Conservation (phyloP, 2,797 vertebrate species). For the Lepus oiostolus region DNA sequence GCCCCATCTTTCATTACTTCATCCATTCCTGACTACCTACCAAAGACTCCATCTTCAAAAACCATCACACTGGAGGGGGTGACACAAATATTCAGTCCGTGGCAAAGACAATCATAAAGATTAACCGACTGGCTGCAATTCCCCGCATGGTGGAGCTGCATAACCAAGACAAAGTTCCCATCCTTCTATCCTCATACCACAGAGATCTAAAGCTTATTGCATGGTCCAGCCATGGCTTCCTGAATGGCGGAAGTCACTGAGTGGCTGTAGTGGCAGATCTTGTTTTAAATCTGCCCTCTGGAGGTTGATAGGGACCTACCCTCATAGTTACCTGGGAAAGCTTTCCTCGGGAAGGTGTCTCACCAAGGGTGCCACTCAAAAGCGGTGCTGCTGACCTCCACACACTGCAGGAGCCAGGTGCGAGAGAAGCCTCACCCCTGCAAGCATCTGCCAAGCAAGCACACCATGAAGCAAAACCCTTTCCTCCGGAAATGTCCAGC, state of each 20-base stretch:
- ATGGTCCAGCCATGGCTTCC: background rate
- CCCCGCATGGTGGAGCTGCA: background rate
- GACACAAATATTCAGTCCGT: background rate
- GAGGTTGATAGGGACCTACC: background rate
- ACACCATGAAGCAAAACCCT: background rate
- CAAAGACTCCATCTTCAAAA: background rate
- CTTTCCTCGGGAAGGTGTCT: background rate
- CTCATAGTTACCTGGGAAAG: background rate
- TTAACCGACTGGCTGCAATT: background rate
- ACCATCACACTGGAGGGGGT: background rate
- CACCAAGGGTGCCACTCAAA: background rate
- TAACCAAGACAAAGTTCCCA: background rate
- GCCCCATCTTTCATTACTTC: background rate
- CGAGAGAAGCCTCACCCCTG: background rate
- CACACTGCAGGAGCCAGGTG: background rate
- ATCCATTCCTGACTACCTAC: constrained; percentile 3
- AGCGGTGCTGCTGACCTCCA: background rate
- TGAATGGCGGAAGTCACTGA: background rate
- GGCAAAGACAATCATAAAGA: constrained; percentile 30
- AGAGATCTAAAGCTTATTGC: constrained; percentile 48
- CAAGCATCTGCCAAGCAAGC: background rate
- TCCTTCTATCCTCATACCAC: background rate
- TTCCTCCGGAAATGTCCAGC: background rate
- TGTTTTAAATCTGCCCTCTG: constrained; percentile 23
- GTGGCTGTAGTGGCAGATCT: background rate